These are phyloP conservation scores for Rhogogaster chlorosoma DNA, from an alignment of 2,888 invertebrate genomes.

Conservation along the genomic window DNA sequence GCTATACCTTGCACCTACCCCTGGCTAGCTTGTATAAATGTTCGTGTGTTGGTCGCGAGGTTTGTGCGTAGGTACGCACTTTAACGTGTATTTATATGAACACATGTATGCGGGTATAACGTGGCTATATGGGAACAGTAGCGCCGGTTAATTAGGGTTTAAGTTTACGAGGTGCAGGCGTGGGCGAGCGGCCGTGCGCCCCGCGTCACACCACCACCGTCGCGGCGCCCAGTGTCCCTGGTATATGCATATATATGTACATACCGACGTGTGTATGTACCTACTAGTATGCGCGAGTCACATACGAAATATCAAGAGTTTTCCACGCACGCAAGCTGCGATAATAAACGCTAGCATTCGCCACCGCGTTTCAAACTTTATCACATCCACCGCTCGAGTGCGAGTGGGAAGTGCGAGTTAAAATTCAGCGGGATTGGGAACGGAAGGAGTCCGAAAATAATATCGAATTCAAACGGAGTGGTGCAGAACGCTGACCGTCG, in stretches of 20 bases:
- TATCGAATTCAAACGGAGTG: not conserved
- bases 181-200: conserved; percentile 57
- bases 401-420: not conserved
- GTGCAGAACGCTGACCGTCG: conserved; percentile 23
- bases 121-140: conserved; percentile 72
- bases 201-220: conserved; percentile 38
- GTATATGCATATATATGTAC: conserved; percentile 14
- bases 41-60: not conserved
- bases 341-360: conserved; percentile 13
- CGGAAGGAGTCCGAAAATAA: conserved; percentile 13
- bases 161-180: conserved; percentile 78
- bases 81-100: conserved; percentile 23
- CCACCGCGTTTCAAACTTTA: conserved; percentile 9
- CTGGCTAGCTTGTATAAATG: not conserved
- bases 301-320: conserved; percentile 32
- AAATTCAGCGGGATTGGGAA: not conserved
- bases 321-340: not conserved
- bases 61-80: conserved; percentile 9
- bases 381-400: conserved; percentile 8
- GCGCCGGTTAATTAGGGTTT: conserved; percentile 78
- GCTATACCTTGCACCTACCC: not conserved
- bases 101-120: conserved; percentile 33
- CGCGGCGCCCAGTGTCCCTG: conserved; percentile 54
- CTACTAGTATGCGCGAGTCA: not conserved
- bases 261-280: not conserved